Conservation (phyloP, 2,797 vertebrate genomes). For the Etheostoma perlongum region DNA sequence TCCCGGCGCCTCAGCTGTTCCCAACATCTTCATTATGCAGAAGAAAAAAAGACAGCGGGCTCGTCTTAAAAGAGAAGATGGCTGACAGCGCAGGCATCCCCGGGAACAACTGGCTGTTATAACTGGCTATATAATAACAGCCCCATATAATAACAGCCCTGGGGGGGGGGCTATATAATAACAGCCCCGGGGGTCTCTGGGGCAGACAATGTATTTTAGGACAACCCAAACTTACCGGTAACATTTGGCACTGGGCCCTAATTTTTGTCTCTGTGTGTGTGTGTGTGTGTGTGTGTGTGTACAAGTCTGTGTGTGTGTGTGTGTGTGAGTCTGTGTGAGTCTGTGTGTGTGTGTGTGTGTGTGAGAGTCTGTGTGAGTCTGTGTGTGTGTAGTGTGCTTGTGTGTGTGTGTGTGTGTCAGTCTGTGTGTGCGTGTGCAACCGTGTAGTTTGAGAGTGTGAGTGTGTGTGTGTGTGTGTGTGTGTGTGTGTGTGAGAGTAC, state of each 20-base stretch:
- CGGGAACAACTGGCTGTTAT: constrained; percentile 49
- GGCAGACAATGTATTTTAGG: constrained; percentile 57
- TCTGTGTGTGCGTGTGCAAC: too few relatives aligned
- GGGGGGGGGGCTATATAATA: not conserved
- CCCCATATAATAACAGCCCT: not conserved
- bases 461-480: too few relatives aligned
- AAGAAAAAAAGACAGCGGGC: constrained; percentile 28
- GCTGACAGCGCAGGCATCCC: constrained; percentile 48
- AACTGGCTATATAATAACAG: not conserved
- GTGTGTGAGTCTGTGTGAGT: too few relatives aligned
- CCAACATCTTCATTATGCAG: constrained; percentile 56
- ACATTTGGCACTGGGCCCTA: not conserved
- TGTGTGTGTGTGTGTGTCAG: too few relatives aligned
- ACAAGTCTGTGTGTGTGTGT: too few relatives aligned
- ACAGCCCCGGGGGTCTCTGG: constrained; percentile 13
- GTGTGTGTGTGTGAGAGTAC: too few relatives aligned
- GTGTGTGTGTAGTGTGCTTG: accelerated
- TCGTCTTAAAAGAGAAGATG: constrained; percentile 72
- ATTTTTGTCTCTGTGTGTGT: too few relatives aligned
- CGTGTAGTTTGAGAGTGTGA: too few relatives aligned
- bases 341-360: too few relatives aligned
- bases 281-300: too few relatives aligned
- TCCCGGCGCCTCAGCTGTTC: constrained; percentile 73
- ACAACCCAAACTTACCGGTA: constrained; percentile 12
- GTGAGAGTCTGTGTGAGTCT: too few relatives aligned